These are phyloP conservation scores for Platyscapa corneri DNA, from an alignment of 1,140 invertebrate species.

Conservation along the genomic window DNA sequence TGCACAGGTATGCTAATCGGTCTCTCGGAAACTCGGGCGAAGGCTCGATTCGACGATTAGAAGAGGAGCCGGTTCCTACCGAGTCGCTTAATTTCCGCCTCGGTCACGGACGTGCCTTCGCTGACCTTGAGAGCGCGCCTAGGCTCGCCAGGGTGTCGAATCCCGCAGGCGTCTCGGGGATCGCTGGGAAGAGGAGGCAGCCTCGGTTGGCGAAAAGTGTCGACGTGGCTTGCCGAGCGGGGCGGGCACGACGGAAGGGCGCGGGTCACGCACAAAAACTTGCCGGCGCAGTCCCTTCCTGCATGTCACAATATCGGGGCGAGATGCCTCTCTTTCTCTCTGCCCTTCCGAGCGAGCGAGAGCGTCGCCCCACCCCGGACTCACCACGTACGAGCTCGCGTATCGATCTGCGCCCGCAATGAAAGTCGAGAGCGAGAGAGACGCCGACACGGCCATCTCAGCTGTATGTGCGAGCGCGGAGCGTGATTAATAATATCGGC, in stretches of 20 bases:
- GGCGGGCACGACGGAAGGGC: neutral
- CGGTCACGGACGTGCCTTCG: neutral
- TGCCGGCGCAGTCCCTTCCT: neutral
- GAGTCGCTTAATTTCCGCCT: too few species aligned
- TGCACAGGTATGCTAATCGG: neutral
- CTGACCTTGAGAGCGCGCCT: neutral
- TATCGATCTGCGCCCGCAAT: conserved; percentile 39
- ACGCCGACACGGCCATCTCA: conserved; percentile 1
- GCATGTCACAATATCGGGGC: conserved; percentile 27
- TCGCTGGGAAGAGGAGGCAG: neutral
- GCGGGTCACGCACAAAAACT: conserved; percentile 42
- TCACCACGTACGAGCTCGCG: conserved; percentile 28
- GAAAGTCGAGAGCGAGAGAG: conserved; percentile 15
- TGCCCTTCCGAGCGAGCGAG: conserved; percentile 27
- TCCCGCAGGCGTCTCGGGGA: neutral
- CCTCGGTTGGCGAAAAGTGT: neutral
- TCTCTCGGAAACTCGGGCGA: neutral
- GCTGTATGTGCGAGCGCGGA: conserved; percentile 33
- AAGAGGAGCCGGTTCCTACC: too few species aligned
- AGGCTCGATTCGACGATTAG: too few species aligned
- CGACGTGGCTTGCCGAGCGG: neutral
- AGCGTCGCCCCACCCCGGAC: conserved; percentile 5
- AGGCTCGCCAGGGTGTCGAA: neutral
- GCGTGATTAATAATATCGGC: conserved; percentile 49
- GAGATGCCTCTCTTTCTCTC: neutral